Base-by-base conservation (phyloP, 2,113 vertebrate genomes). In the Colinus virginianus region DNA sequence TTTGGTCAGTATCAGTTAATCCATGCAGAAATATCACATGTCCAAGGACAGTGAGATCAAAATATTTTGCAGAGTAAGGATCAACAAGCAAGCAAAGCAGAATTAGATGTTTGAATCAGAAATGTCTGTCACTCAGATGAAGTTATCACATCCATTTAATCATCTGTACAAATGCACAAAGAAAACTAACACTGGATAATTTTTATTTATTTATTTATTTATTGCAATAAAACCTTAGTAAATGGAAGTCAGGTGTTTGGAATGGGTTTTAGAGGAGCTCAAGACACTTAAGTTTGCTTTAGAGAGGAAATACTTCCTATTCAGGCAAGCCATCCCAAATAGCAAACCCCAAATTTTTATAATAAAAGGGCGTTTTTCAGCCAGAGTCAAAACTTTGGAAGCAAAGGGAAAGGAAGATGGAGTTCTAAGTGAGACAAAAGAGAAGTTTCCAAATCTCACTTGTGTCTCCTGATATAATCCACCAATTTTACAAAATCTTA, bases 81-180 rank as follows among this genome's bases (percentile, higher is more conserved):
- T 68, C 34, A 56, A 13, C 53, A 78, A 40, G 15, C 48, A 59
- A 59, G 20, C 4, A 59, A 79, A 59, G 80, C 38, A 59, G 70
- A 81, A 87, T 9, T 61, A 55, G 48, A 49, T 2, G 8, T 14
- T n/a, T 38, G 8, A 62, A 86, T 34, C 66, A 78, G 66, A 49
- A 92, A 46, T 38, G 66, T n/a, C 40, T 82, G 48, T n/a, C 81
- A 90, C 84, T 77, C 84, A 63, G 70, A 84, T 40, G 59, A 88
- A 92, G 74, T 34, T 38, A 69, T 55, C 36, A 9, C 25, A 61
- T 7, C 20, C 26, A 32, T 49, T 79, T 84, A 3, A 38, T 34
- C 69, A 72, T 43, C 55, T 46, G 32, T 48, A n/a, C 55, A 46
- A 84, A 32, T 14, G 64, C 38, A 80, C 43, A 63, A 13, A 69